These are phyloP conservation scores for Eurytoma adleriae DNA, from an alignment of 2,888 invertebrate genomes.

Conservation along the genomic window DNA sequence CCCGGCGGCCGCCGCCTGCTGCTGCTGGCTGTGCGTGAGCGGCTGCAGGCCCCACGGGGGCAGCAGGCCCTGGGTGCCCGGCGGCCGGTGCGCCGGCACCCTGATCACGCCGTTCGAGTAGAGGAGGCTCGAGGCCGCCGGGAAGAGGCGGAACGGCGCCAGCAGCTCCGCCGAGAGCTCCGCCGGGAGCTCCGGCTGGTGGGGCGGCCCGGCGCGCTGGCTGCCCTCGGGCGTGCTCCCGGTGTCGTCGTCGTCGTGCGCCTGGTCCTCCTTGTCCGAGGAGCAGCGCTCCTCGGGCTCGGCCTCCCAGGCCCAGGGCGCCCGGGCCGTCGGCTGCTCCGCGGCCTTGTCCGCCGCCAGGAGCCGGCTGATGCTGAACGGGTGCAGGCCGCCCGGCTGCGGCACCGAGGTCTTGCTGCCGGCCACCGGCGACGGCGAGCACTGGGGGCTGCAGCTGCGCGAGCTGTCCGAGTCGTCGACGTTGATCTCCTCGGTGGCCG, in stretches of 20 bases:
- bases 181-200: conserved; percentile 60
- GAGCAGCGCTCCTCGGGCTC: conserved; percentile 66
- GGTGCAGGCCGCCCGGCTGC: conserved; percentile 68
- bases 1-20: conserved; percentile 71
- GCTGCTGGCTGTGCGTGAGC: conserved; percentile 64
- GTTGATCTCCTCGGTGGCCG: conserved; percentile 74
- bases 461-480: conserved; percentile 72
- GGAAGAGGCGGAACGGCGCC: conserved; percentile 67
- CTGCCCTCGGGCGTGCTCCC: conserved; percentile 64
- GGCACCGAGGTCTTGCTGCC: not conserved
- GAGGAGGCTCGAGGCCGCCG: conserved; percentile 70
- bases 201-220: conserved; percentile 51
- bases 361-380: conserved; percentile 74
- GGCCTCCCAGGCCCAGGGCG: conserved; percentile 69
- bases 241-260: conserved; percentile 71
- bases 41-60: conserved; percentile 68
- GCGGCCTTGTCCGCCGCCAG: conserved; percentile 70
- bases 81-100: conserved; percentile 88
- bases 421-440: conserved; percentile 53
- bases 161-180: conserved; percentile 62
- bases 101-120: conserved; percentile 83
- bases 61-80: conserved; percentile 71
- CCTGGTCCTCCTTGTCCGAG: conserved; percentile 72
- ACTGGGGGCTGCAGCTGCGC: conserved; percentile 54
- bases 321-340: conserved; percentile 64